These are phyloP conservation scores for Zaprionus ornatus DNA, from an alignment of 1,140 invertebrate species.

Conservation along the genomic window DNA sequence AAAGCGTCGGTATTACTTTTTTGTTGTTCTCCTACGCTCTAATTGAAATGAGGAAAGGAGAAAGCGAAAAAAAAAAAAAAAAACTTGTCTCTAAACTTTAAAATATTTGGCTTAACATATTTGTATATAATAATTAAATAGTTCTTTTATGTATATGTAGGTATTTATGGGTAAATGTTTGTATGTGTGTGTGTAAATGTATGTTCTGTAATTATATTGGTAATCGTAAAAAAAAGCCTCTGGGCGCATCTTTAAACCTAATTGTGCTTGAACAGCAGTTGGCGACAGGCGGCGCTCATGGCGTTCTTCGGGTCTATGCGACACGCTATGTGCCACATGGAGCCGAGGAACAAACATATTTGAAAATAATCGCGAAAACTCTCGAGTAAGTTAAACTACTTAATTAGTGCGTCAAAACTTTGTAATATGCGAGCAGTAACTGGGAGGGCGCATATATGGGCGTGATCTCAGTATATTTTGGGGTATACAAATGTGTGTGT, in stretches of 20 bases:
- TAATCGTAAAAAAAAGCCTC: constrained; percentile 79
- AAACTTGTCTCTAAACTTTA: constrained; percentile 60
- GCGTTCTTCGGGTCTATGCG: constrained; percentile 66
- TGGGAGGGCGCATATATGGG: not conserved
- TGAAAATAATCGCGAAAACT: constrained; percentile 28
- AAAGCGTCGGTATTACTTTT: constrained; percentile 1
- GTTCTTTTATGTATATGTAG: constrained; percentile 67
- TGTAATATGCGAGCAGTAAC: constrained; percentile 45
- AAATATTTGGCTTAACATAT: constrained; percentile 80
- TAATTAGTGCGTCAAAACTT: constrained; percentile 40
- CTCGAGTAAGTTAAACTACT: constrained; percentile 17
- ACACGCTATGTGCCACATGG: constrained; percentile 50
- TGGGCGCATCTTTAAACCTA: constrained; percentile 79
- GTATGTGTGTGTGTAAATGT: constrained; percentile 32
- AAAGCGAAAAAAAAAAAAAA: constrained; percentile 25
- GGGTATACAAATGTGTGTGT: not conserved
- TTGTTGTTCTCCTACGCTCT: not conserved
- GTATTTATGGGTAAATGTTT: constrained; percentile 38
- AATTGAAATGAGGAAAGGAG: constrained; percentile 11
- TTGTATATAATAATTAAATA: constrained; percentile 78
- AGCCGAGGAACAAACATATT: constrained; percentile 62
- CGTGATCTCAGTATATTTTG: not conserved
- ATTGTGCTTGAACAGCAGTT: constrained; percentile 72
- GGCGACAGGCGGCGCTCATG: constrained; percentile 50
- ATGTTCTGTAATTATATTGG: constrained; percentile 17